Percentiles rank a stretch among this genome's conserved stretches.
Conservation (phyloP, 2,888 invertebrate genomes). For the Candidula unifasciata region DNA sequence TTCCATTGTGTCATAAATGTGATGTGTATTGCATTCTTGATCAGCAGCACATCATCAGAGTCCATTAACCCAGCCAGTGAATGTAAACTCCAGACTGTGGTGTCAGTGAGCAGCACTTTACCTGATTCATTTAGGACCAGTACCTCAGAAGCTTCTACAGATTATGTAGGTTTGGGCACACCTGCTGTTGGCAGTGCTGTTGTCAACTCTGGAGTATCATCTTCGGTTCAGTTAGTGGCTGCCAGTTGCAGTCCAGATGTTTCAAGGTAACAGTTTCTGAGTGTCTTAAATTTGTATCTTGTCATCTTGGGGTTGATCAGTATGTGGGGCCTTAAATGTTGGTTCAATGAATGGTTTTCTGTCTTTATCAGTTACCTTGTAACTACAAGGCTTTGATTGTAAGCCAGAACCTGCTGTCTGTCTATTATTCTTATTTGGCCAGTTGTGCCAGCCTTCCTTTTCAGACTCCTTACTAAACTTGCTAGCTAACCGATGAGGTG, state of each 20-base stretch:
- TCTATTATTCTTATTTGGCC: no score
- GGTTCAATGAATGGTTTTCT: no score
- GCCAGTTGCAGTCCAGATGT: slow-evolving; percentile 13
- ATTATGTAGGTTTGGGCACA: slow-evolving; percentile 1
- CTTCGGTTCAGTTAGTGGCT: slow-evolving; percentile 11
- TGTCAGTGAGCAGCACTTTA: background rate
- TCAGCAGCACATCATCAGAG: background rate
- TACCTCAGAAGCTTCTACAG: background rate
- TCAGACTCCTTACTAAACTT: no score
- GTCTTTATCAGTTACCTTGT: no score
- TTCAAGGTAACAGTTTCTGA: slow-evolving; percentile 20
- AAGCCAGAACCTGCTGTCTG: no score
- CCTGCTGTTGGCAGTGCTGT: slow-evolving; percentile 25
- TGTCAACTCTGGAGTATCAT: slow-evolving; percentile 9
- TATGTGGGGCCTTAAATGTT: no score
- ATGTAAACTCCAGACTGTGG: background rate
- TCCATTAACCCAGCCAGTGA: background rate
- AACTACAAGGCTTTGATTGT: no score
- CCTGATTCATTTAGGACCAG: background rate
- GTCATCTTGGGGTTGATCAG: no score
- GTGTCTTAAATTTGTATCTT: background rate
- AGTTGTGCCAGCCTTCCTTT: no score
- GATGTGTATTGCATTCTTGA: background rate
- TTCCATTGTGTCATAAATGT: no score
- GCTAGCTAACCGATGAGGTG: no score